These are phyloP conservation scores for Vanessa atalanta DNA, from an alignment of 1,140 invertebrate species.

Conservation along the genomic window DNA sequence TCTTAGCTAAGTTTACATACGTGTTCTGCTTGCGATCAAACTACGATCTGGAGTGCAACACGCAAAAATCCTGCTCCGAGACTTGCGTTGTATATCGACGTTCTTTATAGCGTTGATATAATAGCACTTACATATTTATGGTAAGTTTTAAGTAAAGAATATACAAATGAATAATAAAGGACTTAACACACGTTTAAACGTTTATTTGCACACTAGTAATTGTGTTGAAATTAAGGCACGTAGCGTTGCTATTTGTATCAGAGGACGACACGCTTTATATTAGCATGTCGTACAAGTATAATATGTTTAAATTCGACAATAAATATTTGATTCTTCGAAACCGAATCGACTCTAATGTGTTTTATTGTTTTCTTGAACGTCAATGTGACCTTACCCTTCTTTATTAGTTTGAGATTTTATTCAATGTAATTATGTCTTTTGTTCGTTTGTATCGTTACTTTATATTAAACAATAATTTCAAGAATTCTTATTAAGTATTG, in stretches of 20 bases:
- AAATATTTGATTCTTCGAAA: slow-evolving; percentile 31
- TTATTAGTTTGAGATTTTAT: slow-evolving; percentile 60
- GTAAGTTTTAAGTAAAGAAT: too few relatives aligned
- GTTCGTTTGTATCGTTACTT: neutral
- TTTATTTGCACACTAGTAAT: neutral
- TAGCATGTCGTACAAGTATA: slow-evolving; percentile 11
- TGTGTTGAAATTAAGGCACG: neutral
- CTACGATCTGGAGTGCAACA: too few relatives aligned
- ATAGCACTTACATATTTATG: too few relatives aligned
- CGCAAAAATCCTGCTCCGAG: too few relatives aligned
- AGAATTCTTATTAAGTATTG: neutral
- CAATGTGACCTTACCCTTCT: slow-evolving; percentile 43
- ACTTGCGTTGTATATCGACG: too few relatives aligned
- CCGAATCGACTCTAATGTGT: slow-evolving; percentile 16
- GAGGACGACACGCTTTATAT: neutral
- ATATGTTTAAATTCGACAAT: slow-evolving; percentile 31
- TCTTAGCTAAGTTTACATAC: too few relatives aligned
- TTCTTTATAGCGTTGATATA: too few relatives aligned
- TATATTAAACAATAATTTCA: neutral
- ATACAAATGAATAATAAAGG: too few relatives aligned
- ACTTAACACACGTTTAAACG: too few relatives aligned
- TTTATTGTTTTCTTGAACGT: slow-evolving; percentile 24
- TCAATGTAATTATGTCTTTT: slow-evolving; percentile 16
- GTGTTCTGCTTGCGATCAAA: too few relatives aligned
- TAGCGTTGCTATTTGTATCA: neutral